These are phyloP conservation scores for Poeciliopsis turrubarensis DNA, from an alignment of 2,113 vertebrate genomes.

Conservation along the genomic window DNA sequence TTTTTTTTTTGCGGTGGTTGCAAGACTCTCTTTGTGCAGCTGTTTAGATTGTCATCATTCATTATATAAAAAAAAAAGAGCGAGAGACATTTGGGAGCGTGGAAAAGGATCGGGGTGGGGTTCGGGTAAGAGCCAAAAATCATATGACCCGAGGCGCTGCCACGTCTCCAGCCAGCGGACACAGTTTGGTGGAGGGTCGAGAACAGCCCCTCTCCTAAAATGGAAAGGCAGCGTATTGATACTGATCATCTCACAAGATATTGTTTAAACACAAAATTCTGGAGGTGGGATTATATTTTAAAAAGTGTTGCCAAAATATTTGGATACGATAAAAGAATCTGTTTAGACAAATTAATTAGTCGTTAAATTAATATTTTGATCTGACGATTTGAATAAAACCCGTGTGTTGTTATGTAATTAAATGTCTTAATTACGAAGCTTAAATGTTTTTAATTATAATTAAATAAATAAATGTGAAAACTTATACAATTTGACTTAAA, in stretches of 20 bases:
- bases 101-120: slow-evolving; percentile 63
- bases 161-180: slow-evolving; percentile 74
- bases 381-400: no score
- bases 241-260: rapidly evolving
- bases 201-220: slow-evolving; percentile 24
- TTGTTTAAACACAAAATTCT: background rate
- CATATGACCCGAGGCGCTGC: slow-evolving; percentile 75
- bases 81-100: background rate
- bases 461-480: no score
- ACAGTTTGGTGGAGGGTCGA: slow-evolving; percentile 39
- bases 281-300: no score
- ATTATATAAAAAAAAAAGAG: slow-evolving; percentile 18
- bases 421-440: no score
- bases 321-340: background rate
- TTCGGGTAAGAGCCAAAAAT: slow-evolving; percentile 51
- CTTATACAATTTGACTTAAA: no score
- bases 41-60: background rate
- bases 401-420: no score
- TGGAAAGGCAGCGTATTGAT: slow-evolving; percentile 7
- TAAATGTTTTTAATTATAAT: no score
- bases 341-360: no score
- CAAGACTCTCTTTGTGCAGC: background rate
- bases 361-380: no score
- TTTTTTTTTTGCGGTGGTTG: background rate
- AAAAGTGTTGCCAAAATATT: background rate